Evolutionary conservation across 2,888 invertebrate genomes (phyloP), one percentile per base, ranked within the genome.

Genomic region (Habrosyne pyritoides): DNA sequence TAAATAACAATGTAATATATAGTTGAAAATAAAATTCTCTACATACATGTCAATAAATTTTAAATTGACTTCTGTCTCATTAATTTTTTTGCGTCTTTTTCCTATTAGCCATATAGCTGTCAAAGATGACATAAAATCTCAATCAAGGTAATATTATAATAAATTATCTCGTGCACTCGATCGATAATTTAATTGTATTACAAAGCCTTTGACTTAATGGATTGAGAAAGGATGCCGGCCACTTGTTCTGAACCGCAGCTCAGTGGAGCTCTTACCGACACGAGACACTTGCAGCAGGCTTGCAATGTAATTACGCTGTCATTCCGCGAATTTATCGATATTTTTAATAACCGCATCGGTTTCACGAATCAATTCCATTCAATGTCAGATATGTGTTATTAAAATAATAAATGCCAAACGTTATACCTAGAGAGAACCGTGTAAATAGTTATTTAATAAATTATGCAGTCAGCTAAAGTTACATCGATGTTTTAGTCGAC

Each of bases 291-390:
- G 79, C 79, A 75, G 77, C 78, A 75, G 75, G 73, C 73, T 75
- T 68, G 65, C 63, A 51, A 71, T 69, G 73, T 81, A 85, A 88
- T 86, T 87, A 87, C 67, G 69, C 79, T 85, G 89, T 87, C 86
- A 81, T 72, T 79, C 70, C 59, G 68, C 69, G 75, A 79, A 86
- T 83, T 85, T 85, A 86, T 83, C 80, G 79, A 79, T 77, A 79
- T 82, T 79, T 74, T 81, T 84, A 83, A 83, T 81, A 81, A 81
- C 77, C 74, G 75, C 75, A 81, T 85, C 81, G 72, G 67, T 83
- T 80, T 79, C 79, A 71, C 65, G 67, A 67, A 77, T 79, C 75
- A 73, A 79, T 79, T 75, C 72, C 67, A 70, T 67, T 70, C 68
- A 66, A 70, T 55, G 67, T 68, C 65, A 69, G 63, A 69, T 62